Evolutionary conservation across 2,888 invertebrate species (phyloP).

Genomic region (Psylliodes chrysocephalus): DNA sequence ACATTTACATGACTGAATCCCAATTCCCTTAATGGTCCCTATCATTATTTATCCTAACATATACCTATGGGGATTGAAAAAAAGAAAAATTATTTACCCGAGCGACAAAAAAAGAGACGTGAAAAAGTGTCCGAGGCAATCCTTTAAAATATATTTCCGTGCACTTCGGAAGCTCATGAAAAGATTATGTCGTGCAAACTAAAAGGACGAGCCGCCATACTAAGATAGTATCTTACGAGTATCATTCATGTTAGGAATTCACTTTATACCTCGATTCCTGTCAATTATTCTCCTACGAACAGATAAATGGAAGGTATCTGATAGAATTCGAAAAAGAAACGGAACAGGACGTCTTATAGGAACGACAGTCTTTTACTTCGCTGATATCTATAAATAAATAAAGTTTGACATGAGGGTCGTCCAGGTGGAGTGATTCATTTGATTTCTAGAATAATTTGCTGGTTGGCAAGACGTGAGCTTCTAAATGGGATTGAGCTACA

Average conservation of each 20-base stretch:
- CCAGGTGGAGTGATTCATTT: slow-evolving; percentile 11
- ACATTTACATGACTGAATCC: neutral
- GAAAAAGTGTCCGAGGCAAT: slow-evolving; percentile 7
- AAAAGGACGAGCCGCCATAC: slow-evolving; percentile 16
- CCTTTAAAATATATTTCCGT: slow-evolving; percentile 11
- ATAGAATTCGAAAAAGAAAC: slow-evolving; percentile 34
- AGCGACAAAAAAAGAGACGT: neutral
- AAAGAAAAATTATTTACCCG: slow-evolving; percentile 4
- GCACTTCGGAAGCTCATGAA: slow-evolving; percentile 18
- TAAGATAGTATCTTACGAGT: slow-evolving; percentile 52
- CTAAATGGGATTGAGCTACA: neutral
- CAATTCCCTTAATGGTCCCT: neutral
- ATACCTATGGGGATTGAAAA: neutral
- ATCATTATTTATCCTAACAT: neutral
- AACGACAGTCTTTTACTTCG: slow-evolving; percentile 32
- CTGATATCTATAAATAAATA: slow-evolving; percentile 34
- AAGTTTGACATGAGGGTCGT: neutral
- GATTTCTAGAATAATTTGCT: slow-evolving; percentile 3
- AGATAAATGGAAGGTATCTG: slow-evolving; percentile 43
- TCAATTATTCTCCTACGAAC: slow-evolving; percentile 57
- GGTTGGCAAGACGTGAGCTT: neutral
- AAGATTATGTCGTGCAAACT: slow-evolving; percentile 27
- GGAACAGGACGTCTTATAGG: slow-evolving; percentile 35
- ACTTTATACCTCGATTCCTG: slow-evolving; percentile 60
- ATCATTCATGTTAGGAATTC: slow-evolving; percentile 60